Evolutionary conservation across 2,113 vertebrate species (phyloP), one percentile per base, ranked within the genome.

Genomic region (Rhineura floridana): DNA sequence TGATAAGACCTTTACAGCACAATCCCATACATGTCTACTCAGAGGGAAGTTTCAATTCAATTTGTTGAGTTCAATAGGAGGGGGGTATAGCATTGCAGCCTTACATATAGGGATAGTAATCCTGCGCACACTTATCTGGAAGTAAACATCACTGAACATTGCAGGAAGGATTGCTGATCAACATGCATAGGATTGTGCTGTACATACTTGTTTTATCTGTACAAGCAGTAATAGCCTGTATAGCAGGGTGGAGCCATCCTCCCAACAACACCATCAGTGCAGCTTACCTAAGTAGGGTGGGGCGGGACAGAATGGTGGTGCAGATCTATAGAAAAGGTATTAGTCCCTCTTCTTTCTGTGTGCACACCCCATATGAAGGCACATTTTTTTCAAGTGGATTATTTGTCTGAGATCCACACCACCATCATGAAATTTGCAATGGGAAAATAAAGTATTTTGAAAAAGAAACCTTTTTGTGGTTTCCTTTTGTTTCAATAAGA

Each of bases 1-100:
- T 91, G 78, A 94, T 96, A 95, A 94, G 90, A 94, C 91, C 92
- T 95, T 95, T 93, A 95, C 95, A 96, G 15, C 55, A 59, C 15
- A 59, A 59, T 59, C 92, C 95, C 94, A 92, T 25, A 46, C n/a
- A n/a, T n/a, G n/a, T n/a, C 30, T 84, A 89, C 91, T 92, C 33
- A 19, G 83, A 91, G 91, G 89, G 95, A 93, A 39, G 88, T 12
- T 33, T 77, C 55, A 72, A n/a, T n/a, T n/a, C n/a, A n/a, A n/a
- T n/a, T n/a, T n/a, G n/a, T 39, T 72, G 70, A 72, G 70, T 72
- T 72, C 70, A 36, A 72, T 36, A 72, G 15, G 19, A 36, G 36
- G 12, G 19, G n/a, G 3, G 19, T 36, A 72, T 72, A 39, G 36
- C n/a, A 72, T 36, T 72, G 69, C 69, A 72, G n/a, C 28, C 65